Evolutionary conservation across 2,113 vertebrate species (phyloP).

Genomic region (Syngnathoides biaculeatus): DNA sequence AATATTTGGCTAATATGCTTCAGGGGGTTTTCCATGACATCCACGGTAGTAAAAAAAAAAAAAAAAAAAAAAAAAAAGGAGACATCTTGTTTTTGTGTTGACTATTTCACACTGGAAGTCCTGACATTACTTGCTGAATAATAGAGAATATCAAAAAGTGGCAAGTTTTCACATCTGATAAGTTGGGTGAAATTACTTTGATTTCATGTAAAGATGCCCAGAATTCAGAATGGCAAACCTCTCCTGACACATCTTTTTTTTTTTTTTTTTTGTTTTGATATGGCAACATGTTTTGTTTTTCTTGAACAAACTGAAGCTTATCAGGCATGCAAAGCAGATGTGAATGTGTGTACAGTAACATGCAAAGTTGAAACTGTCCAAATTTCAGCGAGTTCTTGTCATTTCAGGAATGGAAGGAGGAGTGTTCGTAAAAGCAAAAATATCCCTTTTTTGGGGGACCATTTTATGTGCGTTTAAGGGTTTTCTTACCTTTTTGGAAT

Average conservation of each 20-base stretch:
- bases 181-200: too few relatives aligned
- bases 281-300: not conserved
- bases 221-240: not conserved
- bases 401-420: slow-evolving; percentile 14
- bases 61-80: too few relatives aligned
- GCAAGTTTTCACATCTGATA: not conserved
- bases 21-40: not conserved
- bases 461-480: slow-evolving; percentile 10
- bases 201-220: not conserved
- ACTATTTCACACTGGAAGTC: slow-evolving; percentile 10
- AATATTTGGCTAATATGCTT: not conserved
- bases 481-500: slow-evolving; percentile 10
- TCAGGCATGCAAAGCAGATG: slow-evolving; percentile 8
- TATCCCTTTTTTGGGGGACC: slow-evolving; percentile 7
- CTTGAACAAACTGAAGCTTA: slow-evolving; percentile 5
- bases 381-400: slow-evolving; percentile 11
- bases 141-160: not conserved
- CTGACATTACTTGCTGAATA: not conserved
- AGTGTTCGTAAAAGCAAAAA: not conserved
- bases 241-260: slow-evolving; percentile 30
- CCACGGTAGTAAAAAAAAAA: not conserved
- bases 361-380: not conserved
- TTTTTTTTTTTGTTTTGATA: slow-evolving; percentile 8
- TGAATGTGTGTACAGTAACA: slow-evolving; percentile 2
- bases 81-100: not conserved